Percentiles rank a stretch among this genome's conserved stretches.
Evolutionary conservation across 2,797 vertebrate genomes (phyloP).

Genomic region (Pelobates cultripes): DNA sequence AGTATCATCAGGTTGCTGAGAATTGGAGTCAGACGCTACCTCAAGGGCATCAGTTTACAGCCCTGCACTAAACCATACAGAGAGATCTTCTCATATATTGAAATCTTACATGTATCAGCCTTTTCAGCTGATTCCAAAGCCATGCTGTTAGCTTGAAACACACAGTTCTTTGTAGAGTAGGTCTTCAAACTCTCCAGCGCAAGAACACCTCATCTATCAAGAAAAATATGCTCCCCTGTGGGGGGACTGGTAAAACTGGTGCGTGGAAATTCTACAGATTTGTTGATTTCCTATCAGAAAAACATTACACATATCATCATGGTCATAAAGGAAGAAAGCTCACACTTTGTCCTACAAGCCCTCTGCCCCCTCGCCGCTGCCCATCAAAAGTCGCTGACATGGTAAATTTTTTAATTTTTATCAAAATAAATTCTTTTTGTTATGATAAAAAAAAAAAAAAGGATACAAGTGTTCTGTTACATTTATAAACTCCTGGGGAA

Average conservation of each 20-base stretch:
- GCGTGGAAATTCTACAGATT: constrained; percentile 34
- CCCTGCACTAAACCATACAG: background rate
- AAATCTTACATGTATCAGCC: constrained; percentile 21
- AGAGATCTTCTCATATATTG: background rate
- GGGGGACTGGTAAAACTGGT: constrained; percentile 44
- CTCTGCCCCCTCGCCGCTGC: no score
- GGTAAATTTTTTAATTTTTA: background rate
- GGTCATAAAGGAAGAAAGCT: background rate
- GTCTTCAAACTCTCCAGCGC: constrained; percentile 41
- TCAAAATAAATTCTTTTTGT: background rate
- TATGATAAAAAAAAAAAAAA: background rate
- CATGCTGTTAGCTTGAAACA: constrained; percentile 38
- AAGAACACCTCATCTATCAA: constrained; percentile 51
- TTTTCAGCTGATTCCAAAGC: constrained; percentile 9
- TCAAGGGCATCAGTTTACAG: background rate
- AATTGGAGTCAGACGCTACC: background rate
- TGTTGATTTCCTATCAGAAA: constrained; percentile 5
- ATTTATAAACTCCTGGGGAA: no score
- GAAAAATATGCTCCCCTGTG: constrained; percentile 44
- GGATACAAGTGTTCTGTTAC: no score
- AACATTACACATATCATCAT: background rate
- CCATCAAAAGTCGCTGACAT: background rate
- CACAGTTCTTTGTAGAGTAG: constrained; percentile 48
- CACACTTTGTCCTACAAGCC: background rate
- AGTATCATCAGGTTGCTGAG: background rate